These are phyloP conservation scores for Drosophila niveifrons DNA, from an alignment of 2,888 invertebrate species.

Conservation along the genomic window DNA sequence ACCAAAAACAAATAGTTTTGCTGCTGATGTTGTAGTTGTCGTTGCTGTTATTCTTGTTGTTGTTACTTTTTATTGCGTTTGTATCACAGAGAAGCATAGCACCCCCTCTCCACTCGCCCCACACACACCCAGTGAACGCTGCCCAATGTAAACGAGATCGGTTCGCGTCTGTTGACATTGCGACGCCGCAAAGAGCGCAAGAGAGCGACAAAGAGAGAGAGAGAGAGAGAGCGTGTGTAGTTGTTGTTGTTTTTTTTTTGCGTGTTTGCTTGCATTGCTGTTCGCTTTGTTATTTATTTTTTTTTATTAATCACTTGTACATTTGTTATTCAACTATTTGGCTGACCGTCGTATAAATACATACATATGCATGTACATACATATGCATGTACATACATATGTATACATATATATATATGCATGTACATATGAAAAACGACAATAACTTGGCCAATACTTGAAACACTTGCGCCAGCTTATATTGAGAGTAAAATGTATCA, in stretches of 20 bases:
- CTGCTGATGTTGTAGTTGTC: slow-evolving; percentile 15
- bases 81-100: background rate
- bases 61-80: slow-evolving; percentile 14
- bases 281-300: slow-evolving; percentile 29
- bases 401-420: too few relatives aligned
- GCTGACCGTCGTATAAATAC: background rate
- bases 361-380: too few relatives aligned
- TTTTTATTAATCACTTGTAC: slow-evolving; percentile 47
- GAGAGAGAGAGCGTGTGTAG: slow-evolving; percentile 3
- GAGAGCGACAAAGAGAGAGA: background rate
- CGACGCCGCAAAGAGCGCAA: slow-evolving; percentile 29
- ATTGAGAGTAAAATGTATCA: slow-evolving; percentile 32
- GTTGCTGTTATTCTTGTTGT: slow-evolving; percentile 13
- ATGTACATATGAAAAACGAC: slow-evolving; percentile 6
- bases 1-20: slow-evolving; percentile 31
- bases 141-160: slow-evolving; percentile 61
- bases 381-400: too few relatives aligned
- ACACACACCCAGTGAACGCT: slow-evolving; percentile 29
- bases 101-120: background rate
- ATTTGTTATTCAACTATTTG: slow-evolving; percentile 57
- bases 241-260: slow-evolving; percentile 8
- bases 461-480: slow-evolving; percentile 22
- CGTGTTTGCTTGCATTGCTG: slow-evolving; percentile 36
- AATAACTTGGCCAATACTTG: slow-evolving; percentile 34
- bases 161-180: slow-evolving; percentile 51